Conservation (phyloP, 2,113 vertebrate genomes). For the Cephalopterus ornatus region DNA sequence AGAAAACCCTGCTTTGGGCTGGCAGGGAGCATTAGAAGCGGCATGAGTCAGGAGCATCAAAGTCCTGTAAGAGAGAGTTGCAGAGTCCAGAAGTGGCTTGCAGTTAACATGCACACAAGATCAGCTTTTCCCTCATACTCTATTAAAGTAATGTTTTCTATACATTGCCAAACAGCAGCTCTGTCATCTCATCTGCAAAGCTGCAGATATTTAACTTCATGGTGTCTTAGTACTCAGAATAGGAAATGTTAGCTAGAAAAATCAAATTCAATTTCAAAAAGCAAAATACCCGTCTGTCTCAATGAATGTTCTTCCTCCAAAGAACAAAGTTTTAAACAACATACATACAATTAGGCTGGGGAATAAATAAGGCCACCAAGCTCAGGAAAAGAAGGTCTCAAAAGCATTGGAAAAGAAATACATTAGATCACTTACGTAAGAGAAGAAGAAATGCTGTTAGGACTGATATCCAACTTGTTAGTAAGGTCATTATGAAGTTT, state of each 20-base stretch:
- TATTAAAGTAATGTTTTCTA: neutral
- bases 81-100: neutral
- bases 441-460: slow-evolving; percentile 16
- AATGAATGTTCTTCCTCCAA: neutral
- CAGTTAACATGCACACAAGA: neutral
- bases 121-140: neutral
- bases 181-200: neutral
- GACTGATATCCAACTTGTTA: neutral
- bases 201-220: neutral
- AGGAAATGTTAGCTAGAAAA: neutral
- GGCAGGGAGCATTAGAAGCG: neutral
- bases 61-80: neutral
- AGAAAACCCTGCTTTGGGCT: neutral
- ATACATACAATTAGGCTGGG: neutral
- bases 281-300: neutral
- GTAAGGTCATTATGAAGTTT: slow-evolving; percentile 6
- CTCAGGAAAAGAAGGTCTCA: neutral
- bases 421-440: neutral
- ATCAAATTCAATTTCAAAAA: no score
- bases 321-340: neutral
- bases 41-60: neutral
- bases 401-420: neutral
- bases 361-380: neutral
- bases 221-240: neutral
- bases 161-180: neutral